These are phyloP conservation scores for Sericinus montela DNA, from an alignment of 2,888 invertebrate genomes.

Conservation along the genomic window DNA sequence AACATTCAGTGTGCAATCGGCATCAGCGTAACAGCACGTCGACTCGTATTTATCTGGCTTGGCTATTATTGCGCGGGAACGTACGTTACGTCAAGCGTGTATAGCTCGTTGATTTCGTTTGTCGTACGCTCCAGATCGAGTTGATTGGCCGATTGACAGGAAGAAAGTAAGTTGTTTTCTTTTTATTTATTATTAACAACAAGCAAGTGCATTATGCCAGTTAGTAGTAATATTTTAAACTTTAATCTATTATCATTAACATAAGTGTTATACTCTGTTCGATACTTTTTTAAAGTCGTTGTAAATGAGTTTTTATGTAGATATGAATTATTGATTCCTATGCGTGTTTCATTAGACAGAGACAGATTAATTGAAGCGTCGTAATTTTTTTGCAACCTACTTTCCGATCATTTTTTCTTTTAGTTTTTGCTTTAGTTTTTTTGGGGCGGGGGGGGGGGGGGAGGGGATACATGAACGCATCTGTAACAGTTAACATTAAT, in stretches of 20 bases:
- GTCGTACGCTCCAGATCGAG: constrained; percentile 2
- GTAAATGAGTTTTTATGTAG: background rate
- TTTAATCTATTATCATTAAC: too few species aligned
- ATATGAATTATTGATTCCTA: background rate
- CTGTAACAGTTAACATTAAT: too few species aligned
- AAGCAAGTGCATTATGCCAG: background rate
- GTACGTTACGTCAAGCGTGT: constrained; percentile 14
- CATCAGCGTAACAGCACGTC: constrained; percentile 21
- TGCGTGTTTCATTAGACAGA: background rate
- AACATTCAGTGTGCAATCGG: constrained; percentile 21
- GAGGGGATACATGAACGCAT: too few species aligned
- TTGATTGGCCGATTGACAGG: constrained; percentile 21
- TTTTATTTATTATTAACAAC: background rate
- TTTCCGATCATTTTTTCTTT: constrained; percentile 6
- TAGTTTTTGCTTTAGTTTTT: too few species aligned
- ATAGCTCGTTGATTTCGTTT: constrained; percentile 1
- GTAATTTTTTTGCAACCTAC: constrained; percentile 9
- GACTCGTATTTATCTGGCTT: background rate
- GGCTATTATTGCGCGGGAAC: constrained; percentile 6
- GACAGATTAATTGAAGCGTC: constrained; percentile 9
- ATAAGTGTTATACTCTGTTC: too few species aligned
- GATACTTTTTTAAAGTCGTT: too few species aligned
- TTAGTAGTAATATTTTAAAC: background rate
- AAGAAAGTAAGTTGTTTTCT: constrained; percentile 18
- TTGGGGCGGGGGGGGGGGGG: too few species aligned